Evolutionary conservation across 2,113 vertebrate genomes (phyloP).

Genomic region (Oryzias javanicus): DNA sequence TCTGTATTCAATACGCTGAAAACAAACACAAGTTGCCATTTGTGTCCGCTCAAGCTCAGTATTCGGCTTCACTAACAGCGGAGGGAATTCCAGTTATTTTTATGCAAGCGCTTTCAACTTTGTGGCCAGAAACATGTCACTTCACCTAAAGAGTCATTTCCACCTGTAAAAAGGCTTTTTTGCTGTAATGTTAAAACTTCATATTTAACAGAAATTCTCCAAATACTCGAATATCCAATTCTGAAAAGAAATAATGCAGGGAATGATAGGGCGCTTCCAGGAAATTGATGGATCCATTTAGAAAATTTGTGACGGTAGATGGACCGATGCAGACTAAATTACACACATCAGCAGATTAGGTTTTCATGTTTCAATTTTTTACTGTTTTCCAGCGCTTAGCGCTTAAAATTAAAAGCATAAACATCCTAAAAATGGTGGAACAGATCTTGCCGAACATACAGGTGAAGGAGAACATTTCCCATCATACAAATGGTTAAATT

Average conservation of each 20-base stretch:
- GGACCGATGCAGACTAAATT: neutral
- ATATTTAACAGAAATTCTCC: neutral
- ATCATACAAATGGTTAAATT: conserved; percentile 23
- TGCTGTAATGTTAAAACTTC: neutral
- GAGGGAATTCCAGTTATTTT: conserved; percentile 1
- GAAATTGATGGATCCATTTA: neutral
- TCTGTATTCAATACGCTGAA: conserved; percentile 22
- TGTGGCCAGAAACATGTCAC: too few relatives aligned
- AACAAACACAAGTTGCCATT: conserved; percentile 2
- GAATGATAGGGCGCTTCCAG: conserved; percentile 1
- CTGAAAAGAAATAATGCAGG: neutral
- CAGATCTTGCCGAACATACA: conserved; percentile 11
- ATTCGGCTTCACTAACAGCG: conserved; percentile 7
- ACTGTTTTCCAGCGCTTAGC: conserved; percentile 7
- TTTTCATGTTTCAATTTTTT: neutral
- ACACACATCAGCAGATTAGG: conserved; percentile 9
- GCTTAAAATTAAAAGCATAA: conserved; percentile 15
- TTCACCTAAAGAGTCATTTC: too few relatives aligned
- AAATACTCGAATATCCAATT: neutral
- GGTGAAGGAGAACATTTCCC: conserved; percentile 23
- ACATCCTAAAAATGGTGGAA: too few relatives aligned
- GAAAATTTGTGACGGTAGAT: neutral
- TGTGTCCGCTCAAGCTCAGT: conserved; percentile 1
- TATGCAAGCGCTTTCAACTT: neutral
- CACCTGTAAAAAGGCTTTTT: too few relatives aligned